Conservation (phyloP, 2,888 invertebrate species). For the Cataglyphis livida region DNA sequence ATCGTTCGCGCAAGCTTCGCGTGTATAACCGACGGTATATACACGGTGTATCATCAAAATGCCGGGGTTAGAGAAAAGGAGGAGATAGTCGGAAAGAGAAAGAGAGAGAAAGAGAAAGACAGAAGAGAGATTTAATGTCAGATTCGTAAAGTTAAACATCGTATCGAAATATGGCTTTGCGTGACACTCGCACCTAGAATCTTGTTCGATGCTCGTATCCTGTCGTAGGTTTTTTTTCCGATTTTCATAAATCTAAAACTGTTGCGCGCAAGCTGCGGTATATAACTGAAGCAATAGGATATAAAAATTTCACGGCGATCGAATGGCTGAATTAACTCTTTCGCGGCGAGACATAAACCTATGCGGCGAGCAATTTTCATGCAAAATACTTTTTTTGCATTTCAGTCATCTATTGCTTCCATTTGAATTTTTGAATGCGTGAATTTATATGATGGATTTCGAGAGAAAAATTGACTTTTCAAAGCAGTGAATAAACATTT, state of each 20-base stretch:
- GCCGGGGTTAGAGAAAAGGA: neutral
- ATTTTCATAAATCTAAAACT: neutral
- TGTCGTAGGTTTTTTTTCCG: conserved; percentile 8
- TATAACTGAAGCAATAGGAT: neutral
- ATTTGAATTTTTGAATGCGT: conserved; percentile 7
- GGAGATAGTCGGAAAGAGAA: neutral
- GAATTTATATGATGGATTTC: neutral
- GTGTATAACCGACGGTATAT: conserved; percentile 4
- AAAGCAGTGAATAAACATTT: neutral
- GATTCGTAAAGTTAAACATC: conserved; percentile 62
- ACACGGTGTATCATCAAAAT: neutral
- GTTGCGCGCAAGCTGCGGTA: neutral
- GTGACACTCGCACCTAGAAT: conserved; percentile 23
- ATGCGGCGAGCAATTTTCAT: conserved; percentile 26
- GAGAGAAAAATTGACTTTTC: conserved; percentile 1
- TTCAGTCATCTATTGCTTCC: neutral
- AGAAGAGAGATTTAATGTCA: conserved; percentile 64
- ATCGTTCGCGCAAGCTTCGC: conserved; percentile 61
- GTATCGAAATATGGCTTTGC: conserved; percentile 45
- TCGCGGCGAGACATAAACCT: conserved; percentile 6
- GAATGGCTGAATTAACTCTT: conserved; percentile 1
- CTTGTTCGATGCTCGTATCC: neutral
- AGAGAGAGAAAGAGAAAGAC: neutral
- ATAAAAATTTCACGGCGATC: conserved; percentile 18
- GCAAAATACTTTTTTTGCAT: conserved; percentile 9